Base-by-base conservation (phyloP, 2,797 vertebrate species). In the Orestias chungarensis region DNA sequence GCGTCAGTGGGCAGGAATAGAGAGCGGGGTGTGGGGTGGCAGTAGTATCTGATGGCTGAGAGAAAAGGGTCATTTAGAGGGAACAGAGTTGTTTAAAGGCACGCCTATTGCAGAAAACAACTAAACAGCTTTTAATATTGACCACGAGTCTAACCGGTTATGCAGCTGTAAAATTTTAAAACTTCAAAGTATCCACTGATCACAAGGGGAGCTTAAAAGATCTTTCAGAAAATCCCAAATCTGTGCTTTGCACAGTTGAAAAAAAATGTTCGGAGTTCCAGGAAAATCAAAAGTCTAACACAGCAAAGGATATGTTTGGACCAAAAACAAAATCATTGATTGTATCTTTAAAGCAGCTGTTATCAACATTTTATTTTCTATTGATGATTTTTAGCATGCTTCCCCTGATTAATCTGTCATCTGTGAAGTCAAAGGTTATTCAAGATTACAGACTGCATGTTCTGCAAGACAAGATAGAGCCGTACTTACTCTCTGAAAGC, bases 1-100 rank as follows among this genome's bases (percentile, higher is more conserved):
- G 64, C 70, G 85, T 86, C 72, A 84, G 86, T 76, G 78, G 73
- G 44, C 65, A 73, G 76, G 80, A 77, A 86, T 74, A 70, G 61
- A 73, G 50, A 18, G 68, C 72, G 12, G 6, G 18, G 74, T 72
- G 64, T 14, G 15, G 68, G 35, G 44, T 6, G 52, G 38, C 68
- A 12, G 67, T 29, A 33, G 35, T 55, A 79, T 54, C 52, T 67
- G 27, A 78, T 70, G 38, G 57, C 44, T 46, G 61, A 78, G 17
- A 43, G 33, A 68, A 38, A 38, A 10, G 59, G 1, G 6, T 14
- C 46, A 65, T 44, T 80, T 62, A 66, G 49, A 66, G 10, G 10
- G 40, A 27, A 46, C 69, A 42, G 9, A 35, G 1, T 17, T 33
- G 9, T 55, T 78, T 66, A 66, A 31, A 35, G 29, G 69, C 52